Evolutionary conservation across 2,888 invertebrate species (phyloP).

Genomic region (Tinea pellionella): DNA sequence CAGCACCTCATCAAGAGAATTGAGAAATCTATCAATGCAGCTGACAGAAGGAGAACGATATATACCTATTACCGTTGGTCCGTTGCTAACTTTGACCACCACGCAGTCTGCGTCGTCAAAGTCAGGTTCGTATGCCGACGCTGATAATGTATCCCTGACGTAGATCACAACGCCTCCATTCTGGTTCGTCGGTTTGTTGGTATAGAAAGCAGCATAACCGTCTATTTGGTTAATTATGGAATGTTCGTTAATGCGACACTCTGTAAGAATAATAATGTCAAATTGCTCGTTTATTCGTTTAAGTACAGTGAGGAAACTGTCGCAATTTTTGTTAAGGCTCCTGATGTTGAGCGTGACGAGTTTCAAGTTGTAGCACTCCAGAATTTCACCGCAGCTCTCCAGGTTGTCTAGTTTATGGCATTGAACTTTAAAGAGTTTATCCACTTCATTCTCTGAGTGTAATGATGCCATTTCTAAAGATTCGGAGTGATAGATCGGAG

Average conservation of each 20-base stretch:
- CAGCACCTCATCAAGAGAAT: conserved; percentile 12
- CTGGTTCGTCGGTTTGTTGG: conserved; percentile 16
- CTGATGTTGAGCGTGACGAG: conserved; percentile 18
- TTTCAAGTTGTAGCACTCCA: conserved; percentile 14
- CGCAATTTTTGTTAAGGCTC: conserved; percentile 18
- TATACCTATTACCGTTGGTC: conserved; percentile 13
- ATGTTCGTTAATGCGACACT: conserved; percentile 17
- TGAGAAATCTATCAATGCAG: conserved; percentile 13
- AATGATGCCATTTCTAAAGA: neutral
- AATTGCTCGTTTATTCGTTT: conserved; percentile 12
- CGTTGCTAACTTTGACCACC: neutral
- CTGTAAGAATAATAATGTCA: conserved; percentile 18
- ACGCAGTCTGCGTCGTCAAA: conserved; percentile 17
- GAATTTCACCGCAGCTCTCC: neutral
- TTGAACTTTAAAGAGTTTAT: neutral
- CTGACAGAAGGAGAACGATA: conserved; percentile 19
- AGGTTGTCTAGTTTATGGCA: neutral
- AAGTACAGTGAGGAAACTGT: conserved; percentile 14
- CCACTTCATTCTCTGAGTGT: neutral
- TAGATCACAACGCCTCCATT: conserved; percentile 18
- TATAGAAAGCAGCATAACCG: conserved; percentile 11
- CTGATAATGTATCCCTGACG: conserved; percentile 14
- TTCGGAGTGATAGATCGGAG: neutral
- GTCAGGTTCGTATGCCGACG: conserved; percentile 16
- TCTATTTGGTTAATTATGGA: conserved; percentile 15